Evolutionary conservation across 2,113 vertebrate genomes (phyloP), one percentile per base, ranked within the genome.

Genomic region (Symphodus melops): DNA sequence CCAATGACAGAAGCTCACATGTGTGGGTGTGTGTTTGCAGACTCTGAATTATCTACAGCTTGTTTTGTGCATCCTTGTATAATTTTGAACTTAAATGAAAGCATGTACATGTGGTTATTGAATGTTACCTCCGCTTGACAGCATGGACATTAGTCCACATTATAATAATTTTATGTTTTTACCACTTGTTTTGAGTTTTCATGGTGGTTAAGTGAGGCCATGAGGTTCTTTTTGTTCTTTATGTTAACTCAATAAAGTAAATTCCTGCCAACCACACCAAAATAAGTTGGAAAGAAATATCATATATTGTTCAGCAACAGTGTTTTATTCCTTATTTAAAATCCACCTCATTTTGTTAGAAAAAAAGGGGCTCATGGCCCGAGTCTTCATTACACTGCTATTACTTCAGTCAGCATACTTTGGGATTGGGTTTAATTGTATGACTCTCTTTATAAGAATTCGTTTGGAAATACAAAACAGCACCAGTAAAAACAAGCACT

Each of bases 11-110:
- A 53, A 10, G 37, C 53, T 3, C 71, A 69, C 82, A 84, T 67
- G 66, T 62, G 36, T 71, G 77, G 85, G 83, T 77, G 79, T 86
- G 72, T 41, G 78, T 88, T 82, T 73, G 75, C 74, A 82, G 66
- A 82, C 74, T 83, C 69, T 58, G 63, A 84, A 76, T 79, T 71
- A 78, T 67, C 79, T 65, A 67, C 74, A 75, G 78, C 64, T 73
- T 86, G 75, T 78, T 81, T 78, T 77, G 69, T 60, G 55, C 49
- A 53, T 83, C 69, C 56, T 51, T 57, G 51, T 71, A 67, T 57
- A 55, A 5, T 51, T 51, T 53, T 68, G 19, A 58, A 51, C 75
- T 74, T 61, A 33, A 60, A 83, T 75, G 23, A 58, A 78, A 37
- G 36, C 68, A 55, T 58, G 63, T 56, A 20, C 28, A 67, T 64